These are phyloP conservation scores for Cichladusa arquata DNA, from an alignment of 2,113 vertebrate genomes.

Conservation along the genomic window DNA sequence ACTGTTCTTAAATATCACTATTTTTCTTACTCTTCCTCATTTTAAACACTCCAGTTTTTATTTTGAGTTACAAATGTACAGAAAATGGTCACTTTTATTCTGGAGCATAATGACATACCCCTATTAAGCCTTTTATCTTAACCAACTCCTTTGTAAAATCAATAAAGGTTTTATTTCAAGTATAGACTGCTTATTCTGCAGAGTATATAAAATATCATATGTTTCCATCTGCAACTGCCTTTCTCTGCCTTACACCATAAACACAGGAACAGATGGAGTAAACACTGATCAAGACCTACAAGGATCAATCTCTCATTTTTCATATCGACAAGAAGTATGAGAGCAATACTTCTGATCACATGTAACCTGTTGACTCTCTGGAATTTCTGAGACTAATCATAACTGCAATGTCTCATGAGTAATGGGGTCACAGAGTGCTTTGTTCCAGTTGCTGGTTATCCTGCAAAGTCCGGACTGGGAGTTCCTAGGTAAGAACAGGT, in stretches of 20 bases:
- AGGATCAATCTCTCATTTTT: neutral
- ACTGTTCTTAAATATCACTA: neutral
- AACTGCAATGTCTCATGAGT: neutral
- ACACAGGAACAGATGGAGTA: neutral
- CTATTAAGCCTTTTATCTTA: neutral
- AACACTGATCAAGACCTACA: neutral
- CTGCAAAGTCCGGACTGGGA: neutral
- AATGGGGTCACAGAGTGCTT: neutral
- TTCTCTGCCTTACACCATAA: neutral
- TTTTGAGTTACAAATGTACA: neutral
- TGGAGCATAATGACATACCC: neutral
- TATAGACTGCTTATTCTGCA: neutral
- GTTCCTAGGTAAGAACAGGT: neutral
- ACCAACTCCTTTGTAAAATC: neutral
- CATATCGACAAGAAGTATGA: neutral
- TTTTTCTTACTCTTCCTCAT: neutral
- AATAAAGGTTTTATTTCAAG: neutral
- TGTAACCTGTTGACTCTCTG: neutral
- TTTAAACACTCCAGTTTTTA: neutral
- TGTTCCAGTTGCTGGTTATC: neutral
- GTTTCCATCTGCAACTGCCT: neutral
- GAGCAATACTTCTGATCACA: neutral
- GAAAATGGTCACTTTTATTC: neutral
- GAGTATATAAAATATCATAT: neutral
- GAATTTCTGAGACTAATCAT: neutral